Percentiles rank a stretch among this genome's conserved stretches.
These are phyloP conservation scores for Limnephilus rhombicus DNA, from an alignment of 2,888 invertebrate genomes.

Conservation along the genomic window DNA sequence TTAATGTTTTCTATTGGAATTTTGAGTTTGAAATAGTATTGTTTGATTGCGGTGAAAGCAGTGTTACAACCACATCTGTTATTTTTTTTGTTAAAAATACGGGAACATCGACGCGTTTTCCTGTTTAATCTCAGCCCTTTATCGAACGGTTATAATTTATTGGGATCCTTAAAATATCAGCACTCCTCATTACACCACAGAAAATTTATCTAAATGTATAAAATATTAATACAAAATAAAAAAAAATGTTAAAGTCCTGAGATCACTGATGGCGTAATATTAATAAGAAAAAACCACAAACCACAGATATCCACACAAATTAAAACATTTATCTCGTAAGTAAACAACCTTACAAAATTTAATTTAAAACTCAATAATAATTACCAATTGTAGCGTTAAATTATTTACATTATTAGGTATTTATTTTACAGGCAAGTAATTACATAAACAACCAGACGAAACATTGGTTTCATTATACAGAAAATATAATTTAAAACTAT, in stretches of 20 bases:
- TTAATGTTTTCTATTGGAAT: no score
- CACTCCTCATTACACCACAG: neutral
- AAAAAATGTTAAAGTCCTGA: neutral
- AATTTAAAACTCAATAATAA: no score
- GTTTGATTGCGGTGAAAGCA: neutral
- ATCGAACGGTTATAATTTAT: constrained; percentile 28
- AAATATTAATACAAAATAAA: no score
- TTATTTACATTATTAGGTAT: no score
- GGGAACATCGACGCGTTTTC: constrained; percentile 11
- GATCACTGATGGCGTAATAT: neutral
- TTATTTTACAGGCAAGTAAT: no score
- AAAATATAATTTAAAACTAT: no score
- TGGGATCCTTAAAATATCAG: constrained; percentile 5
- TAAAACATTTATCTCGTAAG: neutral
- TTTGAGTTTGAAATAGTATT: no score
- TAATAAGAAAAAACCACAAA: neutral
- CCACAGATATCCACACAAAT: neutral
- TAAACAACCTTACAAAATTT: neutral
- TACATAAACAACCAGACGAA: no score
- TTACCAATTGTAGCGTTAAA: no score
- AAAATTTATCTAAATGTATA: neutral
- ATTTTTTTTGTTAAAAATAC: constrained; percentile 2
- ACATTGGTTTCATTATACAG: no score
- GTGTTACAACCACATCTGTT: neutral
- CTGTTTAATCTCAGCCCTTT: constrained; percentile 13